These are phyloP conservation scores for Chalcosyrphus nemorum DNA, from an alignment of 2,888 invertebrate genomes.

Conservation along the genomic window DNA sequence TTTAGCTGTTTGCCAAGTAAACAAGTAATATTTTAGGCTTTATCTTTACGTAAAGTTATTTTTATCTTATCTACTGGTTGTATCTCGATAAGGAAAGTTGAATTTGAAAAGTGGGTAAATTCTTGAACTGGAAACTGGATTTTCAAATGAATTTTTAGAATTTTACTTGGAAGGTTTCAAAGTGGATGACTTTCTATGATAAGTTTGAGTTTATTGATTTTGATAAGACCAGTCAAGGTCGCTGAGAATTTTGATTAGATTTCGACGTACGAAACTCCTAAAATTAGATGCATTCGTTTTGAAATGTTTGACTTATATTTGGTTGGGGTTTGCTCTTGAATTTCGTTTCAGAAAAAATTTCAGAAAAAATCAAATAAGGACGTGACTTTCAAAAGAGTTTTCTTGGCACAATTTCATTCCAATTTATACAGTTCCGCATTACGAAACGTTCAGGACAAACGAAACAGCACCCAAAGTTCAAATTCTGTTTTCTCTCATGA, in stretches of 20 bases:
- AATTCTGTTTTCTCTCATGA: neutral
- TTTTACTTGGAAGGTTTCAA: slow-evolving; percentile 4
- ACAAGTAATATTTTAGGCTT: neutral
- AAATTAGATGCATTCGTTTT: no score
- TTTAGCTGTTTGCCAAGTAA: neutral
- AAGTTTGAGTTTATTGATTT: neutral
- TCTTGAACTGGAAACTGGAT: no score
- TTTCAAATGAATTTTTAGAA: neutral
- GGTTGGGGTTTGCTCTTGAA: no score
- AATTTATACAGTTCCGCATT: no score
- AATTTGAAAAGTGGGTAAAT: neutral
- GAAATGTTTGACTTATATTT: no score
- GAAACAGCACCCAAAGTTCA: no score
- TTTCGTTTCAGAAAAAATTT: no score
- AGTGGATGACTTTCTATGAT: neutral
- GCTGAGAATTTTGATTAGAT: no score
- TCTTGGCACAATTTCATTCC: no score
- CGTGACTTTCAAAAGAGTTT: neutral
- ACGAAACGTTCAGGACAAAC: no score
- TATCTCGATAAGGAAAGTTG: slow-evolving; percentile 9
- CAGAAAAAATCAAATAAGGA: neutral
- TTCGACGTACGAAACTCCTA: no score
- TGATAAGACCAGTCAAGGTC: neutral
- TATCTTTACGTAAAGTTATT: neutral
- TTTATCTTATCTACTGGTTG: slow-evolving; percentile 27